A percentile compares a stretch with the other conserved stretches of the same genome.
These are phyloP conservation scores for Miniopterus natalensis DNA, from an alignment of 2,113 vertebrate genomes.

Conservation along the genomic window DNA sequence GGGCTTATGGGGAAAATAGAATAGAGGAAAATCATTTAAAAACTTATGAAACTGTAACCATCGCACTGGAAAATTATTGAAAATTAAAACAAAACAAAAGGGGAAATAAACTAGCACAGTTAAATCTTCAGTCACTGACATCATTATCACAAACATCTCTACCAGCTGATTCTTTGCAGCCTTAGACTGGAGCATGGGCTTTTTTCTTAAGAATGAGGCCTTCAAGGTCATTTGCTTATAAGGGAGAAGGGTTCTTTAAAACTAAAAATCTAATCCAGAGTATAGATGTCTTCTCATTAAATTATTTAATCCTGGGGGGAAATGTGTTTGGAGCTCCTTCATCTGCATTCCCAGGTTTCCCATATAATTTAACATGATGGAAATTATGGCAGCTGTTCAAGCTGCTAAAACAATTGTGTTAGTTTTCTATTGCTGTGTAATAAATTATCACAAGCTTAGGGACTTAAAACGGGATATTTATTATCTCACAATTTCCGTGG, in stretches of 20 bases:
- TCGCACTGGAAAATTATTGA: not conserved
- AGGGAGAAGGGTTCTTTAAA: slow-evolving; percentile 37
- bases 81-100: not conserved
- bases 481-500: not conserved
- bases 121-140: not conserved
- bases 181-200: not conserved
- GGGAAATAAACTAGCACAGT: not conserved
- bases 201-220: not conserved
- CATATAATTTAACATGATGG: slow-evolving; percentile 10
- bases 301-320: slow-evolving; percentile 27
- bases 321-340: not conserved
- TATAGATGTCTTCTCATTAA: not conserved
- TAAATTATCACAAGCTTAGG: not conserved
- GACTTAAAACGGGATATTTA: not conserved
- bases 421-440: slow-evolving; percentile 8
- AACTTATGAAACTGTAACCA: not conserved
- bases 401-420: not conserved
- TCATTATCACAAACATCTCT: not conserved
- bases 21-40: not conserved
- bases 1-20: not conserved
- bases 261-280: not conserved
- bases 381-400: slow-evolving; percentile 38
- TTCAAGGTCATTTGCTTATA: slow-evolving; percentile 15
- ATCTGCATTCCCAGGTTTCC: not conserved
- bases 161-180: not conserved